These are phyloP conservation scores for Drosophila prostipennis DNA, from an alignment of 2,888 invertebrate species.

Conservation along the genomic window DNA sequence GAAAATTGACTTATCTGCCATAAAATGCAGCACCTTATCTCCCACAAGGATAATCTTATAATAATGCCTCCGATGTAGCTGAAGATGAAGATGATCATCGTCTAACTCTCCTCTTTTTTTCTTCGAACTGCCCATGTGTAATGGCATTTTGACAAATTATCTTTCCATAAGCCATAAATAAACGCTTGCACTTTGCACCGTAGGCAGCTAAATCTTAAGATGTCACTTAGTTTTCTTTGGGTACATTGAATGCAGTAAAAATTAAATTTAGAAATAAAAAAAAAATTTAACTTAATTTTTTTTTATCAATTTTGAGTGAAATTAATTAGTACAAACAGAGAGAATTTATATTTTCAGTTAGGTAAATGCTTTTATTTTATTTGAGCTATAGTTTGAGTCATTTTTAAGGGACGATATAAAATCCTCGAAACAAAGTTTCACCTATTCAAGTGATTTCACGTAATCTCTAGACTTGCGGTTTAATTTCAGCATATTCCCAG, in stretches of 20 bases:
- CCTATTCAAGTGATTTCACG: too few relatives aligned
- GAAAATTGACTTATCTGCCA: slow-evolving; percentile 37
- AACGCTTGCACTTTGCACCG: slow-evolving; percentile 50
- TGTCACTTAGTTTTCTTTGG: background rate
- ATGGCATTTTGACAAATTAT: slow-evolving; percentile 61
- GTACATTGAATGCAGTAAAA: background rate
- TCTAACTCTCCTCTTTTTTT: background rate
- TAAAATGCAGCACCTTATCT: slow-evolving; percentile 23
- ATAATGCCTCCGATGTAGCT: slow-evolving; percentile 4
- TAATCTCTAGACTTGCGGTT: too few relatives aligned
- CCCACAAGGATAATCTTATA: slow-evolving; percentile 1
- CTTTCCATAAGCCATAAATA: slow-evolving; percentile 51
- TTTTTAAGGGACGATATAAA: too few relatives aligned
- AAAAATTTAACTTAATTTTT: too few relatives aligned
- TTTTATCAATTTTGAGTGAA: too few relatives aligned
- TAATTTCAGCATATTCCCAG: too few relatives aligned
- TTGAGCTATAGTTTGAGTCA: too few relatives aligned
- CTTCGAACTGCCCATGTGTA: slow-evolving; percentile 1
- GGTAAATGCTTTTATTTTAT: too few relatives aligned
- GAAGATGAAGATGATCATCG: background rate
- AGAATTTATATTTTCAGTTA: too few relatives aligned
- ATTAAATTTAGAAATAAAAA: too few relatives aligned
- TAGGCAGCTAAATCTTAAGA: slow-evolving; percentile 16
- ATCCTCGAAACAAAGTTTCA: too few relatives aligned
- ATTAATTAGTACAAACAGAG: too few relatives aligned